Evolutionary conservation across 2,888 invertebrate species (phyloP).

Genomic region (Leptopilina syphax): DNA sequence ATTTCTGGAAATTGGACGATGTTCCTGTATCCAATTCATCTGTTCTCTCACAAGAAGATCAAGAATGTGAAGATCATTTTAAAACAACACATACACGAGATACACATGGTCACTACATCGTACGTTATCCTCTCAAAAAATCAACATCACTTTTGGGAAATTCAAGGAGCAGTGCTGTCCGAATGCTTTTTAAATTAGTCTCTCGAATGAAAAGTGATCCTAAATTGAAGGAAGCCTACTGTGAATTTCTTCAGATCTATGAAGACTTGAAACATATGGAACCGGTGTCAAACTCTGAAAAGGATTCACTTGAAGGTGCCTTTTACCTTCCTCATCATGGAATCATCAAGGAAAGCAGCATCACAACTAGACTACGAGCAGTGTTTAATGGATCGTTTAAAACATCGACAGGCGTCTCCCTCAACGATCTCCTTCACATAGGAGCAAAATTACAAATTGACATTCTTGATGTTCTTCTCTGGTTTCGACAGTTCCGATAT

Average conservation of each 20-base stretch:
- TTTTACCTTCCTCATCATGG: slow-evolving; percentile 56
- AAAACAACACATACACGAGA: slow-evolving; percentile 13
- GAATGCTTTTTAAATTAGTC: too few species aligned
- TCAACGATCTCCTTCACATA: slow-evolving; percentile 58
- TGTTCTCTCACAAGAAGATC: neutral
- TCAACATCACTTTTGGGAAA: neutral
- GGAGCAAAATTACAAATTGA: slow-evolving; percentile 58
- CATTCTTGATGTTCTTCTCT: slow-evolving; percentile 56
- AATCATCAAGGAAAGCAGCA: slow-evolving; percentile 53
- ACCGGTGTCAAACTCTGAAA: neutral
- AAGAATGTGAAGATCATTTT: slow-evolving; percentile 38
- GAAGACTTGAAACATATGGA: slow-evolving; percentile 27
- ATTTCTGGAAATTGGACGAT: slow-evolving; percentile 36
- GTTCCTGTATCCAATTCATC: neutral
- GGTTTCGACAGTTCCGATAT: slow-evolving; percentile 55
- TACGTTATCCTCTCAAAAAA: neutral
- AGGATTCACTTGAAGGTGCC: neutral
- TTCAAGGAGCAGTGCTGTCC: too few species aligned
- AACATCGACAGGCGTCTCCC: slow-evolving; percentile 48
- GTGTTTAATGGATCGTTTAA: slow-evolving; percentile 57
- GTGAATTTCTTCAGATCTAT: slow-evolving; percentile 14
- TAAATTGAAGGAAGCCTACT: neutral
- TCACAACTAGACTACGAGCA: slow-evolving; percentile 56
- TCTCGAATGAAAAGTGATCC: neutral
- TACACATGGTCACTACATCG: slow-evolving; percentile 4